Conservation (phyloP, 2,888 invertebrate genomes). For the Amiota communis region DNA sequence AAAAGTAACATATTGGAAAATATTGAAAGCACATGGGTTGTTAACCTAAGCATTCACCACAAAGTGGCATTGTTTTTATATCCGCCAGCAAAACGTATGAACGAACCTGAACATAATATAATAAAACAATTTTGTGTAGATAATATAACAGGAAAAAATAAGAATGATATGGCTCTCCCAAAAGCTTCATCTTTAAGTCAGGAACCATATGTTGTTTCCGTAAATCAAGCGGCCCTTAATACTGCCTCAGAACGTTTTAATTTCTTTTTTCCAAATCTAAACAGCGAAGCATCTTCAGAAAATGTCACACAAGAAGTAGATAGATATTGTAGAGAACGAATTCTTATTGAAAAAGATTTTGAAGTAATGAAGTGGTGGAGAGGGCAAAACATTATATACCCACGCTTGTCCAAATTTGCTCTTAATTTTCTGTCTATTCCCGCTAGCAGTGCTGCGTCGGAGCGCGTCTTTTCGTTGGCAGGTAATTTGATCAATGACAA, state of each 20-base stretch:
- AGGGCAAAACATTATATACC: constrained; percentile 28
- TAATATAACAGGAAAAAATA: not conserved
- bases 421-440: constrained; percentile 35
- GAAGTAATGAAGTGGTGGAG: constrained; percentile 35
- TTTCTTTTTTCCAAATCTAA: no score
- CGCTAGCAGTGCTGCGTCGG: constrained; percentile 42
- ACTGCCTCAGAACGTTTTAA: no score
- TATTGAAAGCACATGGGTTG: constrained; percentile 25
- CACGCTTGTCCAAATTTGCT: constrained; percentile 35
- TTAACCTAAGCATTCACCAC: constrained; percentile 36
- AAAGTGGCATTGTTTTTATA: constrained; percentile 40
- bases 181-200: not conserved
- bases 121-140: constrained; percentile 32
- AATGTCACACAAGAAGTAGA: constrained; percentile 33
- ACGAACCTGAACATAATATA: constrained; percentile 30
- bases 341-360: constrained; percentile 33
- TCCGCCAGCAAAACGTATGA: constrained; percentile 40
- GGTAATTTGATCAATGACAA: constrained; percentile 41
- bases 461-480: constrained; percentile 43
- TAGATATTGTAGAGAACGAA: constrained; percentile 32
- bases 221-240: no score
- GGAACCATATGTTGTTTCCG: no score
- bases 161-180: not conserved
- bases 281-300: not conserved
- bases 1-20: constrained; percentile 30